Evolutionary conservation across 2,888 invertebrate species (phyloP).

Genomic region (Amblyjoppa proteus): DNA sequence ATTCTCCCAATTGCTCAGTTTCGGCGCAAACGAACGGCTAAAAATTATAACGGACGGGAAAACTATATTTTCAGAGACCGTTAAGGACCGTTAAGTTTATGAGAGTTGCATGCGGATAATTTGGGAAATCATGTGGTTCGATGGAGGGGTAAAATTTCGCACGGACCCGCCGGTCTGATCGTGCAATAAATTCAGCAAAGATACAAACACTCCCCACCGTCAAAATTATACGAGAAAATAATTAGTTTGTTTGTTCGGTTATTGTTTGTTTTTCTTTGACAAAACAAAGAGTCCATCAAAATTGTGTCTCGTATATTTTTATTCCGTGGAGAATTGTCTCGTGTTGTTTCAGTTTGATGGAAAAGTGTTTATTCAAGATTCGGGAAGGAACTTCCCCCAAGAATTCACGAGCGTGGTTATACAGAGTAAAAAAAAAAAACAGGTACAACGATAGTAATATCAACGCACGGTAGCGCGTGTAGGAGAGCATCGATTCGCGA

Average conservation of each 20-base stretch:
- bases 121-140: neutral
- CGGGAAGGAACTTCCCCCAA: neutral
- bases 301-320: conserved; percentile 10
- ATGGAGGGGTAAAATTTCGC: neutral
- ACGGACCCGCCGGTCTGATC: neutral
- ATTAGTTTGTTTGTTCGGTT: neutral
- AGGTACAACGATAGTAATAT: conserved; percentile 20
- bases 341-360: conserved; percentile 2
- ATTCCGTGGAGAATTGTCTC: conserved; percentile 14
- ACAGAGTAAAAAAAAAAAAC: conserved; percentile 21
- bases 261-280: neutral
- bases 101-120: neutral
- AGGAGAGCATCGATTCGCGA: neutral
- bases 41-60: neutral
- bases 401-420: neutral
- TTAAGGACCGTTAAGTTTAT: neutral
- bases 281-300: neutral
- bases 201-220: neutral
- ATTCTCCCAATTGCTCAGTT: neutral
- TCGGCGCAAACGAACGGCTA: neutral
- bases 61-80: neutral
- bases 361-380: conserved; percentile 14
- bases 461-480: neutral
- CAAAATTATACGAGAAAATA: conserved; percentile 23
- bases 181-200: conserved; percentile 2